phyloP scores from a whole-genome alignment of 2,888 invertebrate genomes.

The Aspidapion aeneum region DNA sequence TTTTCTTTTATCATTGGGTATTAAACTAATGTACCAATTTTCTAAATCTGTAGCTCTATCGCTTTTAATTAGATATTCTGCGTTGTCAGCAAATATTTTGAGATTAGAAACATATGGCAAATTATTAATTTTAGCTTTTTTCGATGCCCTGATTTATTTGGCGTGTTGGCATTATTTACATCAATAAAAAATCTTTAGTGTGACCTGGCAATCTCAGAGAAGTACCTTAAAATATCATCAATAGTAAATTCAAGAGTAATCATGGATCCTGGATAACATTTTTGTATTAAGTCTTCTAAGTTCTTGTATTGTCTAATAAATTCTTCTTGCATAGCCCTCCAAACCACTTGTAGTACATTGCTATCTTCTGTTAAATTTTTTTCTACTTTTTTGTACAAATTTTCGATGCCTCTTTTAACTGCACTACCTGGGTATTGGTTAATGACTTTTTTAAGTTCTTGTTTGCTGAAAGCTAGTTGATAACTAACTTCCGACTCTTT shows the following conservation, averaged over 20 bases:
- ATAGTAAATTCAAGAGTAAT: conserved; percentile 93
- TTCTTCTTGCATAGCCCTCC: conserved; percentile 99
- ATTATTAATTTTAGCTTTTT: too few species aligned
- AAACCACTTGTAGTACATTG: conserved; percentile 93
- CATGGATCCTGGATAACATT: conserved; percentile 95
- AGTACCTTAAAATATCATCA: conserved; percentile 92
- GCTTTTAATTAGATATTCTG: too few species aligned
- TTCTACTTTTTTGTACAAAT: conserved; percentile 92
- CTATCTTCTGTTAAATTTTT: conserved; percentile 96
- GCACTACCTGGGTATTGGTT: conserved; percentile 85
- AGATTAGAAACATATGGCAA: too few species aligned
- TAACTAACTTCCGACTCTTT: conserved; percentile 97
- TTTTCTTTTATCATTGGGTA: too few species aligned
- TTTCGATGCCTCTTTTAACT: conserved; percentile 82
- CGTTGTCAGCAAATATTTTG: too few species aligned
- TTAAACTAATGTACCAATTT: too few species aligned
- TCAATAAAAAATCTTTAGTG: too few species aligned
- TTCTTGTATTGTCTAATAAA: conserved; percentile 97
- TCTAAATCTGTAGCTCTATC: too few species aligned
- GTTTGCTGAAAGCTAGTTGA: conserved; percentile 95
- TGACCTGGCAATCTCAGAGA: conserved; percentile 96
- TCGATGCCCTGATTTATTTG: too few species aligned
- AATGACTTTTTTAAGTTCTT: conserved; percentile 92
- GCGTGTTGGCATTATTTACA: too few species aligned
- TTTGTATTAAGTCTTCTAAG: conserved; percentile 87